Evolutionary conservation across 2,888 invertebrate genomes (phyloP).

Genomic region (Fragum whitleyi): DNA sequence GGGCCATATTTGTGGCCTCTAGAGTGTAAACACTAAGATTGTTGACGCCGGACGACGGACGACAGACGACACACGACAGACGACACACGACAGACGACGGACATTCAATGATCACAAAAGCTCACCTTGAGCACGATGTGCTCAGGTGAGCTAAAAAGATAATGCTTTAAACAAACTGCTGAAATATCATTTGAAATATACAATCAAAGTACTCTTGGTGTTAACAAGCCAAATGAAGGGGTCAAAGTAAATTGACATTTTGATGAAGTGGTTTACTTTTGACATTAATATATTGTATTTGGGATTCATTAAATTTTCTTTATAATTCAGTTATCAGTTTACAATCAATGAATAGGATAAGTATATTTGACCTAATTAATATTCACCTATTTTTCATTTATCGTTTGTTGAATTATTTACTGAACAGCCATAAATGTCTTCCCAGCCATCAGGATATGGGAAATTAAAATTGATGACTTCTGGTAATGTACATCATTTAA

Average conservation of each 20-base stretch:
- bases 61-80: too few species aligned
- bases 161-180: too few species aligned
- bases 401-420: not conserved
- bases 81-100: too few species aligned
- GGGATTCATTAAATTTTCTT: not conserved
- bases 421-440: not conserved
- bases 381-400: not conserved
- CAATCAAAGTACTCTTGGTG: not conserved
- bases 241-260: not conserved
- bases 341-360: not conserved
- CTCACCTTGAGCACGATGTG: too few species aligned
- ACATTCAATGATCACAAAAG: too few species aligned
- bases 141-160: too few species aligned
- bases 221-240: not conserved
- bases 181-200: not conserved
- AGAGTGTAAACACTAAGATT: too few species aligned
- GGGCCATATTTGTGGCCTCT: too few species aligned
- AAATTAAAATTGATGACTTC: not conserved
- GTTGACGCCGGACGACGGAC: too few species aligned
- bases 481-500: too few species aligned
- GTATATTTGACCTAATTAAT: constrained; percentile 1
- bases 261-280: not conserved
- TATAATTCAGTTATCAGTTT: not conserved
- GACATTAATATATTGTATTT: not conserved
- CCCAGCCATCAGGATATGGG: not conserved